Evolutionary conservation across 2,797 vertebrate genomes (phyloP).

Genomic region (Melanotaenia trifasciata): DNA sequence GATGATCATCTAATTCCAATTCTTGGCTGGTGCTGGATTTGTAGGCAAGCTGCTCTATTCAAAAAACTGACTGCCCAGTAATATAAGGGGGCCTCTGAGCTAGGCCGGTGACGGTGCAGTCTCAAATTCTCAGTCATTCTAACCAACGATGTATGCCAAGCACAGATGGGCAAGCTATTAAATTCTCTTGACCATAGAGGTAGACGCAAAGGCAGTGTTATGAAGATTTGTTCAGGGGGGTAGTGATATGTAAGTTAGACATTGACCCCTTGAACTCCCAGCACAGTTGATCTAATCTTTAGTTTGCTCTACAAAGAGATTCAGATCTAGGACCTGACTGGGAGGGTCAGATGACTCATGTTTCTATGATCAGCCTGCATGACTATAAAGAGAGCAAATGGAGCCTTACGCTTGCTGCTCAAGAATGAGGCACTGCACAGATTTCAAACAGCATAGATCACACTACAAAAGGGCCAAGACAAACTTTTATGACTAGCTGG

Average conservation of each 20-base stretch:
- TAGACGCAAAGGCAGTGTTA: slow-evolving; percentile 32
- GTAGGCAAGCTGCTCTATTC: slow-evolving; percentile 59
- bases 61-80: slow-evolving; percentile 56
- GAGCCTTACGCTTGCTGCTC: slow-evolving; percentile 63
- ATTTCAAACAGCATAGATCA: slow-evolving; percentile 36
- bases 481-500: slow-evolving; percentile 27
- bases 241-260: slow-evolving; percentile 42
- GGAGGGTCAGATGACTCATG: slow-evolving; percentile 82
- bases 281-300: slow-evolving; percentile 65
- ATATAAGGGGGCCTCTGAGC: slow-evolving; percentile 59
- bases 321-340: slow-evolving; percentile 73
- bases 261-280: slow-evolving; percentile 58
- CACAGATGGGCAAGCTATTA: slow-evolving; percentile 1
- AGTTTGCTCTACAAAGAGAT: slow-evolving; percentile 70
- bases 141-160: slow-evolving; percentile 53
- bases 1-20: slow-evolving; percentile 50
- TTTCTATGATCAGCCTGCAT: slow-evolving; percentile 78
- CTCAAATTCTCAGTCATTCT: slow-evolving; percentile 73
- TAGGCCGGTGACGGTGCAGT: slow-evolving; percentile 56
- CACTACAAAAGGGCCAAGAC: slow-evolving; percentile 20
- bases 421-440: slow-evolving; percentile 61
- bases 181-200: background rate
- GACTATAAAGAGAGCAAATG: slow-evolving; percentile 81
- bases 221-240: slow-evolving; percentile 33
- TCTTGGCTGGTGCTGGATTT: slow-evolving; percentile 46